Evolutionary conservation across 2,113 vertebrate genomes (phyloP).

Genomic region (Cranoglanis bouderius): DNA sequence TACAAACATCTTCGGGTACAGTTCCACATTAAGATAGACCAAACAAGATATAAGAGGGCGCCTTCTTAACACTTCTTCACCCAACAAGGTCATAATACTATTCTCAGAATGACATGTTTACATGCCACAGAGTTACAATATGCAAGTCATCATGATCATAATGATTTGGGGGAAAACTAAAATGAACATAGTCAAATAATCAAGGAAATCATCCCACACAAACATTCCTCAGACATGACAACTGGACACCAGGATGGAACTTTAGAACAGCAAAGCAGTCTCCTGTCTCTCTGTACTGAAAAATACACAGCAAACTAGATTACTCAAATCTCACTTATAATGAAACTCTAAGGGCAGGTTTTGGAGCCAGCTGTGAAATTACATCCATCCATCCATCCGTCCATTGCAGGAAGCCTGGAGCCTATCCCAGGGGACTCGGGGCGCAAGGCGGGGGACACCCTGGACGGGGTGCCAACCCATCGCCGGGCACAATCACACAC

Average conservation of each 20-base stretch:
- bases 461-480: too few species aligned
- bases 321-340: neutral
- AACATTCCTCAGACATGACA: neutral
- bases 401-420: too few species aligned
- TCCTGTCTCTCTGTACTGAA: neutral
- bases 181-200: neutral
- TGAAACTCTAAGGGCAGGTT: neutral
- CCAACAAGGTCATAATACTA: neutral
- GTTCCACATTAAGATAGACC: neutral
- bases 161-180: neutral
- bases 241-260: neutral
- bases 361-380: neutral
- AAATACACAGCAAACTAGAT: neutral
- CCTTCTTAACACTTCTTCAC: neutral
- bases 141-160: neutral
- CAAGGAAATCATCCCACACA: neutral
- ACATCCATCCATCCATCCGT: too few species aligned
- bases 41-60: neutral
- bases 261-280: too few species aligned
- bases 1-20: neutral
- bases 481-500: too few species aligned
- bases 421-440: too few species aligned
- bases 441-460: too few species aligned
- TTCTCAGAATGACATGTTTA: constrained; percentile 6
- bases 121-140: neutral